Percentiles rank a stretch among this genome's conserved stretches.
Conservation (phyloP, 1,140 invertebrate species). For the Daktulosphaira vitifoliae region DNA sequence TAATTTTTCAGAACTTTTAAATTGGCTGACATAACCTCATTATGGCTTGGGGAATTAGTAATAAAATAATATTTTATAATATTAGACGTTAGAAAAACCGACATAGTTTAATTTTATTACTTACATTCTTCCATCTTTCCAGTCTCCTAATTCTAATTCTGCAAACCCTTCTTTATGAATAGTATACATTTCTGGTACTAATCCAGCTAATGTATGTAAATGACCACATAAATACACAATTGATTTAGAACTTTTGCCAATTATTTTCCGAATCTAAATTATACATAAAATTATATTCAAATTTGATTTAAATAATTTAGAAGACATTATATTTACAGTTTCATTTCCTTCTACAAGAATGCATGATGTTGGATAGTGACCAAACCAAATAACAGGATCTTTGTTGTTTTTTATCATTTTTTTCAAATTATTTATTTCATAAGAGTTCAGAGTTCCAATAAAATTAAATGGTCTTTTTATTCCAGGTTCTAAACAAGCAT, state of each 20-base stretch:
- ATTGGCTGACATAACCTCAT: no score
- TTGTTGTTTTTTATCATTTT: slow-evolving; percentile 44
- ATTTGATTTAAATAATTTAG: no score
- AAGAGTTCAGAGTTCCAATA: slow-evolving; percentile 62
- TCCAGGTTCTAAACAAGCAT: slow-evolving; percentile 80
- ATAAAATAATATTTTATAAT: no score
- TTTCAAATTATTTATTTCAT: slow-evolving; percentile 50
- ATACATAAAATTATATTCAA: no score
- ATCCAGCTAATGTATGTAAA: slow-evolving; percentile 71
- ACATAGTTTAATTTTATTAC: no score
- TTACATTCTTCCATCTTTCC: slow-evolving; percentile 85
- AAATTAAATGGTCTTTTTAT: slow-evolving; percentile 86
- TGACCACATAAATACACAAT: slow-evolving; percentile 86
- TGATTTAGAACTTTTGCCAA: slow-evolving; percentile 45
- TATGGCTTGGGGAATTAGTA: no score
- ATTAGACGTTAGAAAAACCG: no score
- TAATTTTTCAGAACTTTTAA: no score
- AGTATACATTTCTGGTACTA: slow-evolving; percentile 78
- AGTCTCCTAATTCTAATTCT: slow-evolving; percentile 86
- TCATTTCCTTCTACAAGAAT: slow-evolving; percentile 11
- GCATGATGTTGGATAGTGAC: slow-evolving; percentile 82
- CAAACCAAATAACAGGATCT: slow-evolving; percentile 57
- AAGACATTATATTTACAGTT: neutral
- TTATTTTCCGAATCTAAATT: slow-evolving; percentile 45
- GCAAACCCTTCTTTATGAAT: slow-evolving; percentile 72